Base-by-base conservation (phyloP, 2,113 vertebrate genomes). In the Tenrec ecaudatus region DNA sequence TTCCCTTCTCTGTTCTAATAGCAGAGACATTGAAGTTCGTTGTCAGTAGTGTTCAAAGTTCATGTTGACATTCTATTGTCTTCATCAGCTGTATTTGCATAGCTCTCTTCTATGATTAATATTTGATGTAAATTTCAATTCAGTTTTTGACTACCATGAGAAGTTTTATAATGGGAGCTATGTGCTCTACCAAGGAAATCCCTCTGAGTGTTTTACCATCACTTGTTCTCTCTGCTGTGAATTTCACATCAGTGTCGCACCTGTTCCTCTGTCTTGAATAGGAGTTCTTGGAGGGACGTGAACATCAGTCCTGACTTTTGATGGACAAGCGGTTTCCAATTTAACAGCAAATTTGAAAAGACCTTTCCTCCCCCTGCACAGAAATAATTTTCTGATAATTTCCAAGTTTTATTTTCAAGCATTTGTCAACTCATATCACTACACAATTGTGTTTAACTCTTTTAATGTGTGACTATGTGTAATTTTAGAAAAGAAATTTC, bases 41-140 rank as follows among this genome's bases (percentile, higher is more conserved):
- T 69, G 40, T 92, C 20, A 38, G 81, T 75, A 20, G 4, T 64
- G 78, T 84, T 94, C 64, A 82, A 36, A 90, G 47, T 76, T 93
- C 66, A 83, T 19, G 38, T 5, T 68, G 83, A 36, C 82, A 85
- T 79, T 17, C 38, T 11, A 69, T 23, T 68, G 84, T 15, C 62
- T 62, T 86, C 79, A 93, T 68, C 71, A 85, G 33, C 64, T 57
- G 15, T 68, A 31, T 38, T 57, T 77, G 31, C 38, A 25, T 47
- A 76, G 73, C 25, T 58, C 64, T n/a, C 27, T 87, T 86, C 25
- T 66, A 11, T 89, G 62, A 75, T 77, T 82, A 79, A 78, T 62
- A 38, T 14, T 58, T 69, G n/a, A 36, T 76, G 0, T 57, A 23
- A n/a, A 84, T 88, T 79, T 79, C 78, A 69, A 29, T 82, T 95